Conservation (phyloP, 1,140 invertebrate genomes). For the Micrasema minimum region DNA sequence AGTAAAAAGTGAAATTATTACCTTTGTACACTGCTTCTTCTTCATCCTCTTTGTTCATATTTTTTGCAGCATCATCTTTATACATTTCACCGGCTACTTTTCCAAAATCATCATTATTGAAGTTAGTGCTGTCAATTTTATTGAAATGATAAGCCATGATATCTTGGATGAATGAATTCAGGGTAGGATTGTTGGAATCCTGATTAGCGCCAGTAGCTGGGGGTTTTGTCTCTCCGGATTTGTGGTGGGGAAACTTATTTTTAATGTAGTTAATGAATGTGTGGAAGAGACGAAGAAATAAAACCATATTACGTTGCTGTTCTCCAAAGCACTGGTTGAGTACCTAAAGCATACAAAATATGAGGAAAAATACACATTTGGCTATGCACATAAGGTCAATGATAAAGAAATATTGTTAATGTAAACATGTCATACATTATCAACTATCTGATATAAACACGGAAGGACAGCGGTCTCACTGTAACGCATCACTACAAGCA, state of each 20-base stretch:
- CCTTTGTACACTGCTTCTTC: neutral
- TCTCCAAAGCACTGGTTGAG: slow-evolving; percentile 69
- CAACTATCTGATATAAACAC: slow-evolving; percentile 71
- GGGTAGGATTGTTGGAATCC: too few relatives aligned
- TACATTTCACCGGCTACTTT: slow-evolving; percentile 67
- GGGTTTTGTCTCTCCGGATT: slow-evolving; percentile 1
- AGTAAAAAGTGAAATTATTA: too few relatives aligned
- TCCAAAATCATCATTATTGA: slow-evolving; percentile 58
- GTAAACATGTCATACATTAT: slow-evolving; percentile 63
- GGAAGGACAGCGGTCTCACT: slow-evolving; percentile 70
- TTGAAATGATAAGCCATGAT: slow-evolving; percentile 33
- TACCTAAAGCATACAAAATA: slow-evolving; percentile 59
- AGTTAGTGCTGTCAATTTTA: slow-evolving; percentile 49
- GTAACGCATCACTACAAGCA: slow-evolving; percentile 74
- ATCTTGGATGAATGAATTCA: slow-evolving; percentile 14
- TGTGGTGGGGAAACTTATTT: slow-evolving; percentile 37
- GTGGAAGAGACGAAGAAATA: slow-evolving; percentile 73
- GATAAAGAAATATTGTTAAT: too few relatives aligned
- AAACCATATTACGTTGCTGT: slow-evolving; percentile 67
- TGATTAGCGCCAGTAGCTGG: neutral
- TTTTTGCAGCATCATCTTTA: slow-evolving; percentile 63
- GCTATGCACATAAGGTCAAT: too few relatives aligned
- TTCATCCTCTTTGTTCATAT: slow-evolving; percentile 55
- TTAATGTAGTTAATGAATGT: slow-evolving; percentile 70
- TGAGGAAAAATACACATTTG: neutral